Conservation (phyloP, 2,113 vertebrate genomes). For the Paradoxurus hermaphroditus region DNA sequence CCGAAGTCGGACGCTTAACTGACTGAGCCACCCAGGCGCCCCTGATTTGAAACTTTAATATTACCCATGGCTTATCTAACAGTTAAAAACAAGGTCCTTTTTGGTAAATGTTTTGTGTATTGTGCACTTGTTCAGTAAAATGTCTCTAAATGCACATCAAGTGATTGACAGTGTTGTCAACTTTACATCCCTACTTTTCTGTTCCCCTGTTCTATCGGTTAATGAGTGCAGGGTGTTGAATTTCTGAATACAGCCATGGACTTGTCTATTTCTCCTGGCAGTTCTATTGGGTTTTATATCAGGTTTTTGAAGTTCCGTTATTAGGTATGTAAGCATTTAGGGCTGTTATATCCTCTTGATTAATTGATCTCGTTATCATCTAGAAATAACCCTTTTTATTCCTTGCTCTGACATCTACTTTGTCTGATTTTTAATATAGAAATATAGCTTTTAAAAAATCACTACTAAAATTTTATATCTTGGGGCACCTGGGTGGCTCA, state of each 20-base stretch:
- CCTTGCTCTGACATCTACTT: neutral
- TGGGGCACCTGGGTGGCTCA: too few species aligned
- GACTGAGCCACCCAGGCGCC: too few species aligned
- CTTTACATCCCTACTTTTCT: neutral
- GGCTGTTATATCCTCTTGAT: neutral
- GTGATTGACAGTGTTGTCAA: neutral
- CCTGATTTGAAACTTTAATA: neutral
- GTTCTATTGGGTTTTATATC: neutral
- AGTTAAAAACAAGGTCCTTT: neutral
- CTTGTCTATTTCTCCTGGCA: neutral
- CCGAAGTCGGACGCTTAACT: too few species aligned
- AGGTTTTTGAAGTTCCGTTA: neutral
- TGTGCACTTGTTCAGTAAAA: neutral
- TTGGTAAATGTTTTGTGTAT: neutral
- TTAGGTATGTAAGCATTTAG: neutral
- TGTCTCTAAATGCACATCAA: neutral
- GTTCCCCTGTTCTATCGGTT: neutral
- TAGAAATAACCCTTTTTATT: neutral
- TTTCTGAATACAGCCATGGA: neutral
- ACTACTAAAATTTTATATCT: neutral
- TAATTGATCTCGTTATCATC: neutral
- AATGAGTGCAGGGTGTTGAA: neutral
- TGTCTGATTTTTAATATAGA: neutral
- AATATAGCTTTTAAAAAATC: neutral
- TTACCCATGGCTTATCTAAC: neutral